Evolutionary conservation across 2,797 vertebrate genomes (phyloP).

Genomic region (Halcyon badia): DNA sequence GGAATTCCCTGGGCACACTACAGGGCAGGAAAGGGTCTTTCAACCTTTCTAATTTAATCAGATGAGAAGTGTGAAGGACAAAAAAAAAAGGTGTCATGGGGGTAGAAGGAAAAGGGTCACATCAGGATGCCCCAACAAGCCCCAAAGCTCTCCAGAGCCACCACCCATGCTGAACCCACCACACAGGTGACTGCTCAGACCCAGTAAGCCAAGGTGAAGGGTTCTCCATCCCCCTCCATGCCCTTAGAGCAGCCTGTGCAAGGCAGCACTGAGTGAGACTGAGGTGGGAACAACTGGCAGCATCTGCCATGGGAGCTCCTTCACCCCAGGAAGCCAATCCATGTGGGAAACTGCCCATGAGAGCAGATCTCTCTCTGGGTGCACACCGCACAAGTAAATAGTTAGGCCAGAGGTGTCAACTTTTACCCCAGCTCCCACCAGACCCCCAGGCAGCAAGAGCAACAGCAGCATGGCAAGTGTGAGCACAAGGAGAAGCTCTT

Average conservation of each 20-base stretch:
- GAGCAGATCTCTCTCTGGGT: not conserved
- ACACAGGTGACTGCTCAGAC: not conserved
- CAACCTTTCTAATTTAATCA: not conserved
- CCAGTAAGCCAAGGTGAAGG: not conserved
- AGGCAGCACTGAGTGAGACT: not conserved
- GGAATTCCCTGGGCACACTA: not conserved
- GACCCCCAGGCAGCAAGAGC: not conserved
- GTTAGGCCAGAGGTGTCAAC: accelerated
- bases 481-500: not conserved
- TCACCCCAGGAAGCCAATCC: not conserved
- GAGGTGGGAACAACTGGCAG: not conserved
- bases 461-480: accelerated
- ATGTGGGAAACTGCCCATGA: not conserved
- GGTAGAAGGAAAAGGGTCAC: not conserved
- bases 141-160: not conserved
- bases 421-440: not conserved
- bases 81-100: not conserved
- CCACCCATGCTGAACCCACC: not conserved
- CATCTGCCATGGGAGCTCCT: accelerated
- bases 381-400: accelerated
- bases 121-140: not conserved
- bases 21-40: not conserved
- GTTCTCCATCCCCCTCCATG: not conserved
- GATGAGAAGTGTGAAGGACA: not conserved
- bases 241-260: not conserved